Conservation (phyloP, 2,797 vertebrate genomes). For the Acipenser ruthenus region DNA sequence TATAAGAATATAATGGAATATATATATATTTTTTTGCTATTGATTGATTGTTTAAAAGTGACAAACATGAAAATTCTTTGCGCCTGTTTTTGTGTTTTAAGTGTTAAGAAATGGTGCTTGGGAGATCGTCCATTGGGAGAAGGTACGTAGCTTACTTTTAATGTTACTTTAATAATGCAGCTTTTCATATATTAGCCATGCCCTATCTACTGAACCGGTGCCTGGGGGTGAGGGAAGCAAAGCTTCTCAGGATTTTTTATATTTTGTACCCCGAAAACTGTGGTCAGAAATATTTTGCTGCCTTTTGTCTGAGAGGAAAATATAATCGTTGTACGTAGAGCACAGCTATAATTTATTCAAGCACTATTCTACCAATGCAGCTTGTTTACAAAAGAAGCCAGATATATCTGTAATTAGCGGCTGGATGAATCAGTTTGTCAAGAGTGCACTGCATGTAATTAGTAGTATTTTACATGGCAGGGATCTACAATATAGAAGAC, state of each 20-base stretch:
- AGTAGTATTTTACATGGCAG: slow-evolving; percentile 6
- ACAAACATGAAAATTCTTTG: not conserved
- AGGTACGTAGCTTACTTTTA: slow-evolving; percentile 68
- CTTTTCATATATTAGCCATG: not conserved
- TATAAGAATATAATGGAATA: too few relatives aligned
- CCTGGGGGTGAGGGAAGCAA: too few relatives aligned
- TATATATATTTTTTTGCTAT: too few relatives aligned
- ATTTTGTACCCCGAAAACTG: too few relatives aligned
- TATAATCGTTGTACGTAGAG: too few relatives aligned
- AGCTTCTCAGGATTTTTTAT: too few relatives aligned
- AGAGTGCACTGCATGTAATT: slow-evolving; percentile 28
- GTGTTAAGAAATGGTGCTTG: slow-evolving; percentile 94
- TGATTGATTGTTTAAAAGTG: too few relatives aligned
- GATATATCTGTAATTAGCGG: not conserved
- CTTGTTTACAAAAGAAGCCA: too few relatives aligned
- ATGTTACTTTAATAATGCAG: not conserved
- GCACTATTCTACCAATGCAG: too few relatives aligned
- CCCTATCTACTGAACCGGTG: not conserved
- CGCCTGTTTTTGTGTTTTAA: slow-evolving; percentile 42
- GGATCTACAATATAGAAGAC: not conserved
- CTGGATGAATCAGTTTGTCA: slow-evolving; percentile 33
- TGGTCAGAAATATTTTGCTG: too few relatives aligned
- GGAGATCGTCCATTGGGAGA: slow-evolving; percentile 99
- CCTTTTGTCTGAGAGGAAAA: too few relatives aligned
- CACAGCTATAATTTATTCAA: too few relatives aligned